A percentile compares a stretch with the other conserved stretches of the same genome.
Conservation (phyloP, 2,113 vertebrate genomes). For the Papio anubis region DNA sequence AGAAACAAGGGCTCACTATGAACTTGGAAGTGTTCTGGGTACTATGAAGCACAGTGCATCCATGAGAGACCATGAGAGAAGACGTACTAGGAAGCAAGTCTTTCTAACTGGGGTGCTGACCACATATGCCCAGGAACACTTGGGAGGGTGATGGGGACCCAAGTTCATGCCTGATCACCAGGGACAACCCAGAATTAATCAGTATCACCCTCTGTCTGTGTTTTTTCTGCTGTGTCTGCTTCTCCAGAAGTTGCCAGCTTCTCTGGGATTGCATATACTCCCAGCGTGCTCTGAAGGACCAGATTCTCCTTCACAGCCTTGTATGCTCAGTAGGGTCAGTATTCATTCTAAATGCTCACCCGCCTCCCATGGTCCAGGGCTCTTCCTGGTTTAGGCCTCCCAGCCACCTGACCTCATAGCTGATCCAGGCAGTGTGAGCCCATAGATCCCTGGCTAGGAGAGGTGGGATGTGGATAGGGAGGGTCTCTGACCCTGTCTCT, state of each 20-base stretch:
- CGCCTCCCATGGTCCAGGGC: neutral
- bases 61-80: neutral
- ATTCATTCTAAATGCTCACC: neutral
- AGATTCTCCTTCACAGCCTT: neutral
- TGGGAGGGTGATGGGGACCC: neutral
- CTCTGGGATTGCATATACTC: neutral
- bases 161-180: neutral
- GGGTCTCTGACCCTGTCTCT: neutral
- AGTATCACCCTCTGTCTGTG: neutral
- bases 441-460: neutral
- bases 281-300: neutral
- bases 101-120: neutral
- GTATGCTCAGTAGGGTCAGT: neutral
- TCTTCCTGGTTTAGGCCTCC: neutral
- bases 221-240: neutral
- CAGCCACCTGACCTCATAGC: neutral
- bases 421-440: neutral
- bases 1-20: neutral
- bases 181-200: neutral
- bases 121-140: neutral
- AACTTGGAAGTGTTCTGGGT: neutral
- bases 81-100: neutral
- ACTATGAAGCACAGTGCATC: neutral
- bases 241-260: neutral
- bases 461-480: neutral